phyloP scores from a whole-genome alignment of 2,888 invertebrate species.

The Celastrina argiolus region DNA sequence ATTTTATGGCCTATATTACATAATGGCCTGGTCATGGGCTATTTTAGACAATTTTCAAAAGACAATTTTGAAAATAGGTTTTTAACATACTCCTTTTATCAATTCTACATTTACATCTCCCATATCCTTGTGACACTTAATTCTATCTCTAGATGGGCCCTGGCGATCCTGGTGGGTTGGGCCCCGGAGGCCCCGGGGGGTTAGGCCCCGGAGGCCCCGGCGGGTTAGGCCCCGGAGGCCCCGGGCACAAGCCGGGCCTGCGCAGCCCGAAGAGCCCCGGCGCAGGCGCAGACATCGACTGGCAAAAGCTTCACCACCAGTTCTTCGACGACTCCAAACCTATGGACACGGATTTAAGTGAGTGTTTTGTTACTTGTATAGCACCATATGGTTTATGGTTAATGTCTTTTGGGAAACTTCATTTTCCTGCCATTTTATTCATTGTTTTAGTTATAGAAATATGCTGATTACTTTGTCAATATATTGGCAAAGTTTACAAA shows the following conservation, averaged over 20 bases:
- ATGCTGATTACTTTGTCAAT: too few relatives aligned
- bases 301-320: slow-evolving; percentile 94
- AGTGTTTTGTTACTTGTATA: slow-evolving; percentile 32
- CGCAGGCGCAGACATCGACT: slow-evolving; percentile 85
- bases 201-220: slow-evolving; percentile 53
- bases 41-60: too few relatives aligned
- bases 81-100: not conserved
- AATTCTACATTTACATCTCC: not conserved
- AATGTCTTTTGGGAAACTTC: too few relatives aligned
- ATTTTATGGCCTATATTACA: too few relatives aligned
- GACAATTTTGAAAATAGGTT: not conserved
- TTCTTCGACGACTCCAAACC: slow-evolving; percentile 86
- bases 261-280: slow-evolving; percentile 55
- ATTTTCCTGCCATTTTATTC: too few relatives aligned
- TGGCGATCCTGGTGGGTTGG: slow-evolving; percentile 65
- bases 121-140: slow-evolving; percentile 9
- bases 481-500: too few relatives aligned
- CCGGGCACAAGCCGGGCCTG: slow-evolving; percentile 60
- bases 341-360: slow-evolving; percentile 71
- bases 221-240: slow-evolving; percentile 58
- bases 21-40: too few relatives aligned
- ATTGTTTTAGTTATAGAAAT: too few relatives aligned
- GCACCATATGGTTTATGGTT: too few relatives aligned
- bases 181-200: slow-evolving; percentile 65
- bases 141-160: slow-evolving; percentile 60